Base-by-base conservation (phyloP, 64 coral and sea anemone genomes). In the Porites lutea region DNA sequence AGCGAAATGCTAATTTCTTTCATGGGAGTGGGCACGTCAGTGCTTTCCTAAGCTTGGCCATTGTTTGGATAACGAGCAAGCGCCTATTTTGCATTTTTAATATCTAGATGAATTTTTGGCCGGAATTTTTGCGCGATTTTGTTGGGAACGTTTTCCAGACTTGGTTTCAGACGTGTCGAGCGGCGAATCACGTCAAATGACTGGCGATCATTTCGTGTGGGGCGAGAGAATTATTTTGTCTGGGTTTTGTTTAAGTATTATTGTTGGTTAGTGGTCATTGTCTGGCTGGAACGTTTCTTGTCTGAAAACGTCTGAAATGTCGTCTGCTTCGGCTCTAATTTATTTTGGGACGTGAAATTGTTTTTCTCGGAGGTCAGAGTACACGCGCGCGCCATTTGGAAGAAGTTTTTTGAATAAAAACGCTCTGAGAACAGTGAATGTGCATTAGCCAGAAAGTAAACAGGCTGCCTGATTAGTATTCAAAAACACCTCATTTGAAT, bases 191-290 rank as follows among this genome's bases (percentile, higher is more conserved):
- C 87, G 87, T 78, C 87, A 94, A 89, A 94, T 94, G 86, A 83
- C 70, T 27, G 87, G 71, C 88, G 88, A 94, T 94, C 87, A 64
- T 94, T 89, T 89, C 87, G 88, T 94, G 87, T 83, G 87, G 92
- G 58, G 88, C 86, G 72, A 53, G 27, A 83, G 85, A 80, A 87
- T 97, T 97, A 97, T 97, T 97, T 93, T 97, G 95, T 97, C 95
- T 97, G 95, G 95, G 82, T 97, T 96, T 96, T 96, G 95, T 96
- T 96, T 93, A 96, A 96, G 95, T 96, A 96, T 97, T 97, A 97
- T 97, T 97, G 95, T 97, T 97, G 95, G 95, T 97, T 97, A 97
- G 95, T 94, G 89, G 95, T 94, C 84, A 97, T 97, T 97, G 95
- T 97, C 95, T 97, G 95, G 92, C 88, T 73, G 61, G 92, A 86